phyloP scores from a whole-genome alignment of 2,888 invertebrate genomes.

The Bibio marci region DNA sequence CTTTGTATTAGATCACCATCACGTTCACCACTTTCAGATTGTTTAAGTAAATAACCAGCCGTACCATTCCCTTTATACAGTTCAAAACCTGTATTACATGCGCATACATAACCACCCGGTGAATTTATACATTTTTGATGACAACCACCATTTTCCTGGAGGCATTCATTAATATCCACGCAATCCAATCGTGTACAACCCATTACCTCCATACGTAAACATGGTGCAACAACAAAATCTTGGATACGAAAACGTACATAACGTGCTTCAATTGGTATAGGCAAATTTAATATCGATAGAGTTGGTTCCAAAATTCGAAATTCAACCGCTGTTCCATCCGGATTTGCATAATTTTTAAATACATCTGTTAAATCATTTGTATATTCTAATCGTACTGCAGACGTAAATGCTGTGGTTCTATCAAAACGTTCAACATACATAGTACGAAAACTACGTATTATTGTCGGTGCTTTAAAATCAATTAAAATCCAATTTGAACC shows the following conservation, averaged over 20 bases:
- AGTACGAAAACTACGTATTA: conserved; percentile 77
- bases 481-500: conserved; percentile 79
- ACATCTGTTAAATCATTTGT: conserved; percentile 76
- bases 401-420: conserved; percentile 73
- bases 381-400: conserved; percentile 71
- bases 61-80: conserved; percentile 78
- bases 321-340: conserved; percentile 83
- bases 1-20: conserved; percentile 79
- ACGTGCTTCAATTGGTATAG: conserved; percentile 80
- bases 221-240: conserved; percentile 77
- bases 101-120: conserved; percentile 74
- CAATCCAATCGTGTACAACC: conserved; percentile 84
- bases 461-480: conserved; percentile 75
- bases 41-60: conserved; percentile 65
- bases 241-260: conserved; percentile 72
- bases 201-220: conserved; percentile 79
- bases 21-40: conserved; percentile 67
- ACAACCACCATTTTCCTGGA: conserved; percentile 73
- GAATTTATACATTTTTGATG: conserved; percentile 85
- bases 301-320: conserved; percentile 80
- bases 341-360: conserved; percentile 82
- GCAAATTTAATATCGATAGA: conserved; percentile 76
- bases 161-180: conserved; percentile 76
- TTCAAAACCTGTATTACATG: conserved; percentile 83
- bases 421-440: conserved; percentile 73